Conservation (phyloP, 2,113 vertebrate species). For the Odocoileus virginianus region DNA sequence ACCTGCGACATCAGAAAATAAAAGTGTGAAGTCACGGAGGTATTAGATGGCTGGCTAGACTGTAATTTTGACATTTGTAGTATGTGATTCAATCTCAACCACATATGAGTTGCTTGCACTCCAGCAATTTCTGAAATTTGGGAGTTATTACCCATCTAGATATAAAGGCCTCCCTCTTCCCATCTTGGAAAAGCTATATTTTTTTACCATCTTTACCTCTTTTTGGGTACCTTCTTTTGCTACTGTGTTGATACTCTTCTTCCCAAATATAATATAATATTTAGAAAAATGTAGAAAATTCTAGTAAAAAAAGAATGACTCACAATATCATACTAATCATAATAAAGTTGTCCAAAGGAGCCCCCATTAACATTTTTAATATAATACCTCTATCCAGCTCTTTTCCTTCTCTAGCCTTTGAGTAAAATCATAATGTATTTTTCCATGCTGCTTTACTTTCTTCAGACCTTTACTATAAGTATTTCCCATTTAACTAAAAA, state of each 20-base stretch:
- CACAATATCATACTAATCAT: neutral
- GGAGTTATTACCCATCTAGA: neutral
- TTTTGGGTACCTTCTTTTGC: neutral
- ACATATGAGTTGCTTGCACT: neutral
- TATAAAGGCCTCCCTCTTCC: neutral
- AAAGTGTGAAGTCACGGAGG: neutral
- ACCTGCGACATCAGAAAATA: neutral
- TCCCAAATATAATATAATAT: neutral
- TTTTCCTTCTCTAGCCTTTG: neutral
- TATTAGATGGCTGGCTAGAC: neutral
- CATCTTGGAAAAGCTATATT: neutral
- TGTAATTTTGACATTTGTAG: neutral
- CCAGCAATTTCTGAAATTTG: neutral
- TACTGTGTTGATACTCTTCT: neutral
- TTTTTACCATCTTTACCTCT: neutral
- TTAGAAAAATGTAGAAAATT: neutral
- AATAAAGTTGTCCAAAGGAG: too few species aligned
- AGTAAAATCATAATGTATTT: neutral
- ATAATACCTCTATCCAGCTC: neutral
- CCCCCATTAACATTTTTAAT: neutral
- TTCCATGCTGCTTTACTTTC: neutral
- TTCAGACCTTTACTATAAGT: neutral
- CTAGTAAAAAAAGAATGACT: neutral
- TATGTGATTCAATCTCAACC: neutral
- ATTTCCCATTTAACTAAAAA: conserved; percentile 2